These are phyloP conservation scores for Hiodon tergisus DNA, from an alignment of 2,113 vertebrate genomes.

Conservation along the genomic window DNA sequence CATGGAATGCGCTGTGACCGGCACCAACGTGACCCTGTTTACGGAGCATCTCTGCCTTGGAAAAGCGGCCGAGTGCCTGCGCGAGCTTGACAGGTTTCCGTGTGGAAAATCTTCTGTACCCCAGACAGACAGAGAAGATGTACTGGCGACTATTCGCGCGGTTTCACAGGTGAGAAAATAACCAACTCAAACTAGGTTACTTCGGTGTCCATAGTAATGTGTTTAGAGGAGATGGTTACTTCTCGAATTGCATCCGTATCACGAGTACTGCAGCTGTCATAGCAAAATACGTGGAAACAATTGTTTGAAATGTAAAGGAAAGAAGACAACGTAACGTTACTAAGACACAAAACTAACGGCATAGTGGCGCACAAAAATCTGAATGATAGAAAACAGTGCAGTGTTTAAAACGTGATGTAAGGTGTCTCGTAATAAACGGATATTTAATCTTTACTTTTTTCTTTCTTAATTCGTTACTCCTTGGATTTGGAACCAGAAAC, in stretches of 20 bases:
- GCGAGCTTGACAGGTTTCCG: slow-evolving; percentile 45
- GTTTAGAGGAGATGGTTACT: background rate
- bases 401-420: too few relatives aligned
- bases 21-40: background rate
- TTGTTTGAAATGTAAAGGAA: too few relatives aligned
- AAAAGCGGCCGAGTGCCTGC: accelerated
- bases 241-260: background rate
- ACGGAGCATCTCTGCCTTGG: slow-evolving; percentile 33
- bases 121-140: accelerated
- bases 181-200: background rate
- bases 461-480: too few relatives aligned
- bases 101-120: slow-evolving; percentile 34
- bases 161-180: slow-evolving; percentile 67
- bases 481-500: too few relatives aligned
- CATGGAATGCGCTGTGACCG: slow-evolving; percentile 59
- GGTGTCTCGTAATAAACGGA: too few relatives aligned
- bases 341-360: too few relatives aligned
- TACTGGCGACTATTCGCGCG: slow-evolving; percentile 44
- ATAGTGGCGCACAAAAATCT: too few relatives aligned
- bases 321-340: too few relatives aligned
- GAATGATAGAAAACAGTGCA: too few relatives aligned
- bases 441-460: too few relatives aligned
- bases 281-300: too few relatives aligned
- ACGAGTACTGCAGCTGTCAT: too few relatives aligned
- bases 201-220: background rate